phyloP scores from a whole-genome alignment of 1,140 invertebrate genomes.

The Lineus longissimus region DNA sequence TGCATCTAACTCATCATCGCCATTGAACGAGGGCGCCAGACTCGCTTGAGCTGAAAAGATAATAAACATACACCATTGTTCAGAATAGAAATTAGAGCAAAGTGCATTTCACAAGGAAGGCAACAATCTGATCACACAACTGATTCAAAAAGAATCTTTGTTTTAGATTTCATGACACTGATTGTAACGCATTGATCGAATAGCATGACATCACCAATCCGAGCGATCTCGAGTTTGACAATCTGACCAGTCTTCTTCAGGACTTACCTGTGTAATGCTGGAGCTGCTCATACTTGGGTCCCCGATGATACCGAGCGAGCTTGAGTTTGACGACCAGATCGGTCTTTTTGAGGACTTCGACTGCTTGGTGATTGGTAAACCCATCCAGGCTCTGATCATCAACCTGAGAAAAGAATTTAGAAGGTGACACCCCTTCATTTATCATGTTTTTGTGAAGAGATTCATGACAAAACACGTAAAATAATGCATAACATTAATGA shows the following conservation, averaged over 20 bases:
- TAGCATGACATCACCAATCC: too few relatives aligned
- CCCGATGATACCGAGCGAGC: constrained; percentile 86
- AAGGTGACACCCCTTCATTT: constrained; percentile 8
- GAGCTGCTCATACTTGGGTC: constrained; percentile 91
- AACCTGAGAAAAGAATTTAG: constrained; percentile 56
- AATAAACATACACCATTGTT: too few relatives aligned
- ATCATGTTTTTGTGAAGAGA: constrained; percentile 7
- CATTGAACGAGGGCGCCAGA: constrained; percentile 6
- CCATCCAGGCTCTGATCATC: constrained; percentile 90
- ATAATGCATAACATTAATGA: too few relatives aligned
- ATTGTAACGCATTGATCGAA: too few relatives aligned
- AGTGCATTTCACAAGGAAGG: too few relatives aligned
- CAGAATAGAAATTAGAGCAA: too few relatives aligned
- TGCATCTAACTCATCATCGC: constrained; percentile 35
- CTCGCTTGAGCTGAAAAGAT: constrained; percentile 24
- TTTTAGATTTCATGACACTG: too few relatives aligned
- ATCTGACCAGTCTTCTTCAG: too few relatives aligned
- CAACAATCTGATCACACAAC: too few relatives aligned
- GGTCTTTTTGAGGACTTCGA: constrained; percentile 84
- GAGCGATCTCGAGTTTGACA: too few relatives aligned
- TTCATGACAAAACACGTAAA: too few relatives aligned
- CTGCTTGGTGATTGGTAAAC: constrained; percentile 92
- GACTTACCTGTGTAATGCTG: constrained; percentile 60
- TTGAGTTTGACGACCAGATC: constrained; percentile 72
- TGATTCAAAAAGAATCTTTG: too few relatives aligned